Base-by-base conservation (phyloP, 2,888 invertebrate species). In the Teinopalpus imperialis region DNA sequence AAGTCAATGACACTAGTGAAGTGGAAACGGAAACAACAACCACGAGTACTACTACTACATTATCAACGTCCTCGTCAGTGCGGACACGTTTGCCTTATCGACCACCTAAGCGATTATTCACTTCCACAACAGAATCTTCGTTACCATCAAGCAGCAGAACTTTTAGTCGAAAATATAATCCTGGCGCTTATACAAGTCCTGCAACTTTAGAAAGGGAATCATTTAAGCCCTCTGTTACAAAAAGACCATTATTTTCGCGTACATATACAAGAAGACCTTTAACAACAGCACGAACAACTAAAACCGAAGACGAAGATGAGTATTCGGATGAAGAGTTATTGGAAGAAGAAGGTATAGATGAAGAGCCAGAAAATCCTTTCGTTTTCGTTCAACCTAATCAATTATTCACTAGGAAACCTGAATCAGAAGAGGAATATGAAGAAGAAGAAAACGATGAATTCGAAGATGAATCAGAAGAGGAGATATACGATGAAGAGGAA, bases 81-180 rank as follows among this genome's bases (percentile, higher is more conserved):
- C 66, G 82, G 31, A 61, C 75, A 20, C 74, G 89, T 47, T 57
- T 77, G 34, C 82, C 88, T 13, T 89, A 86, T 30, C 74, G 76
- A 52, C 87, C 89, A 37, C 66, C 72, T 13, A 88, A 85, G 58
- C 73, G 73, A 53, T 48, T 79, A 29, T 80, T 82, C 20, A 79
- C 85, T 5, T 77, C 88, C 10, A 79, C 86, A 9, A 89, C 89
- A n/a, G 82, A 83, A 57, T 53, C 75, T 7, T 58, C 80, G 12
- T 46, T 71, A 6, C 67, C 80, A 24, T 75, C 78, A 6, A 83
- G 81, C 24, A 85, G 74, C 48, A 75, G 76, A 66, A 69, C 70
- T n/a, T 90, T 81, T 42, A 90, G 89, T 48, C 78, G 89, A 9
- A 89, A 88, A 66, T 90, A 73, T 54, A 89, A 85, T 52, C 80